phyloP scores from a whole-genome alignment of 2,888 invertebrate species.

The Stenotaenia linearis region DNA sequence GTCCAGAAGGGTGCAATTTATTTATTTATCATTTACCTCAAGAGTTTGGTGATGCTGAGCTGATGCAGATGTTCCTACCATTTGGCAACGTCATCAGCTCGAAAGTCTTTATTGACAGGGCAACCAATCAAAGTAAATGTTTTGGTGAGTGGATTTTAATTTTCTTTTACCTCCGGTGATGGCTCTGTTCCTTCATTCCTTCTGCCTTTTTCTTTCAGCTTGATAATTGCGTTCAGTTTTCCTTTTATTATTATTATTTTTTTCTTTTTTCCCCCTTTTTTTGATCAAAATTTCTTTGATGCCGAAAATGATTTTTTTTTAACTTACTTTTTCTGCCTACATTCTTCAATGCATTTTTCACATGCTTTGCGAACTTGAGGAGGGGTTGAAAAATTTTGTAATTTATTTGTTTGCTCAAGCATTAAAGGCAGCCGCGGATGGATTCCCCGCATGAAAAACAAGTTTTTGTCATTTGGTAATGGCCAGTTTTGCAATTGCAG shows the following conservation, averaged over 20 bases:
- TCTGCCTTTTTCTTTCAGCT: background rate
- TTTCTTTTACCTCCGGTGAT: conserved; percentile 15
- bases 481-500: conserved; percentile 13
- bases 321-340: background rate
- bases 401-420: conserved; percentile 32
- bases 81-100: conserved; percentile 99
- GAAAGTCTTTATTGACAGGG: conserved; percentile 99
- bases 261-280: background rate
- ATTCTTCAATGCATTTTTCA: conserved; percentile 27
- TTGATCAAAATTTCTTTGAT: conserved; percentile 13
- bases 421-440: conserved; percentile 18
- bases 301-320: conserved; percentile 19
- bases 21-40: conserved; percentile 99
- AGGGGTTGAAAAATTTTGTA: conserved; percentile 22
- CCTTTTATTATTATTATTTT: conserved; percentile 17
- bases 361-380: conserved; percentile 24
- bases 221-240: conserved; percentile 24
- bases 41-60: conserved; percentile 97
- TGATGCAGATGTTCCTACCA: conserved; percentile 99
- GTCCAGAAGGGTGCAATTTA: conserved; percentile 99
- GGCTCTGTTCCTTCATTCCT: background rate
- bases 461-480: conserved; percentile 29
- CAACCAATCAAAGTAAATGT: conserved; percentile 99
- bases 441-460: conserved; percentile 24
- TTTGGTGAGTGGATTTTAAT: conserved; percentile 69